phyloP scores from a whole-genome alignment of 2,797 vertebrate species.

The Sebastes miniatus region DNA sequence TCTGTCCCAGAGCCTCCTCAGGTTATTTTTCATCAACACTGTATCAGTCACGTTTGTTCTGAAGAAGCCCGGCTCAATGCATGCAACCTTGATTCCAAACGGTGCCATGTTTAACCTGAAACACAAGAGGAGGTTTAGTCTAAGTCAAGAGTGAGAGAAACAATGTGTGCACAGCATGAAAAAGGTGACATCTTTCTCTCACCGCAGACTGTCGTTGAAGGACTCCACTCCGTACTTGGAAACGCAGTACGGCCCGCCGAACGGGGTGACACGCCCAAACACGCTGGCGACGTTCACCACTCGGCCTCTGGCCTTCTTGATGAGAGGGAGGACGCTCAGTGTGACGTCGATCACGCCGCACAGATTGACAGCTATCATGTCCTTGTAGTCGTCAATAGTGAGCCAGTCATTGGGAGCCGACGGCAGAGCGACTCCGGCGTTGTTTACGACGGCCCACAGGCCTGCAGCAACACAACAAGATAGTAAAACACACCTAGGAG shows the following conservation, averaged over 20 bases:
- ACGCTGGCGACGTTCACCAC: constrained; percentile 83
- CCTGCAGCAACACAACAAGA: constrained; percentile 55
- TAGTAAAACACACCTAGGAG: background rate
- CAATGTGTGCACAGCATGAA: background rate
- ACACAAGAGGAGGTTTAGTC: constrained; percentile 1
- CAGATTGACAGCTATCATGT: constrained; percentile 80
- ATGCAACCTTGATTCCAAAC: constrained; percentile 78
- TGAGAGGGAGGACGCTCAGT: constrained; percentile 77
- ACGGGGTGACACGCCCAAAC: constrained; percentile 73
- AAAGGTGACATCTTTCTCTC: background rate
- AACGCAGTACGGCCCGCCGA: constrained; percentile 77
- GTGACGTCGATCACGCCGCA: constrained; percentile 77
- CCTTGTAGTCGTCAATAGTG: constrained; percentile 75
- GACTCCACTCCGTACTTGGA: constrained; percentile 82
- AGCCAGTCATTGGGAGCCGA: constrained; percentile 78
- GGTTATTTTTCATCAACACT: background rate
- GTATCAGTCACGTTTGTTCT: constrained; percentile 72
- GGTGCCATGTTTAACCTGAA: constrained; percentile 69
- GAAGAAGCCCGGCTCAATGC: constrained; percentile 83
- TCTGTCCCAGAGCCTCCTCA: constrained; percentile 69
- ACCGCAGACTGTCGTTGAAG: constrained; percentile 83
- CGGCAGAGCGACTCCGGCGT: constrained; percentile 74
- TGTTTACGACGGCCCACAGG: constrained; percentile 83
- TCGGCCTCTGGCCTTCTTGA: constrained; percentile 80
- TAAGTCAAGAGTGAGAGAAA: background rate